Evolutionary conservation across 2,888 invertebrate species (phyloP), one percentile per base, ranked within the genome.

Genomic region (Myopa tessellatipennis): DNA sequence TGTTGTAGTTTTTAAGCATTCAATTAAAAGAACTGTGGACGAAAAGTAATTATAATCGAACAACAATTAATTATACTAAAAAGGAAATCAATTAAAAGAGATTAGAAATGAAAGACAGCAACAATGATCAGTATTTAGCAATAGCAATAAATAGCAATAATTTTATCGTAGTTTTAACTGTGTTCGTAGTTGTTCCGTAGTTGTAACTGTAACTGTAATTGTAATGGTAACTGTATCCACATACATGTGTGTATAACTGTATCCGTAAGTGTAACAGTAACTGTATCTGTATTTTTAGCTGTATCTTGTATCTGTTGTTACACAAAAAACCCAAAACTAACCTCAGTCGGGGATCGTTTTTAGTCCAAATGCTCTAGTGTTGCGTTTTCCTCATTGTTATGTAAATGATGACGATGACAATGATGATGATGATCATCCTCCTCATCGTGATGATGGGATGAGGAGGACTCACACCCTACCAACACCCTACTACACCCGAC

Each of bases 161-260:
- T 26, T 26, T 26, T 26, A 26, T 26, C 26, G 2, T 26, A 26
- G 26, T 26, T 26, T 26, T 26, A 26, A 26, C 50, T 52, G 52
- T 74, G 74, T 74, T 34, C 50, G 65, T 74, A 50, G 65, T 74
- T 74, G 74, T 52, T 65, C 45, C 63, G 63, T 74, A 63, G 63
- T 34, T 74, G 72, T 58, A 38, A 60, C n/a, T 45, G 45, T 60
- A 69, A 60, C 52, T 63, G 36, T 71, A 58, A n/a, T 58, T 58
- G 71, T 71, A 71, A 36, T 58, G 36, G 58, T 71, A 26, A 26
- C 26, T 26, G 26, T 26, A 26, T 26, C 12, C 8, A 26, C 63
- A 45, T 74, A 63, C 45, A 34, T 74, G 72, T 58, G 18, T 38
- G 36, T 45, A 10, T 60, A 69, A 60, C 58, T 38, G 40, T 72